Conservation (phyloP, 2,888 invertebrate genomes). For the Clitarchus hookeri region DNA sequence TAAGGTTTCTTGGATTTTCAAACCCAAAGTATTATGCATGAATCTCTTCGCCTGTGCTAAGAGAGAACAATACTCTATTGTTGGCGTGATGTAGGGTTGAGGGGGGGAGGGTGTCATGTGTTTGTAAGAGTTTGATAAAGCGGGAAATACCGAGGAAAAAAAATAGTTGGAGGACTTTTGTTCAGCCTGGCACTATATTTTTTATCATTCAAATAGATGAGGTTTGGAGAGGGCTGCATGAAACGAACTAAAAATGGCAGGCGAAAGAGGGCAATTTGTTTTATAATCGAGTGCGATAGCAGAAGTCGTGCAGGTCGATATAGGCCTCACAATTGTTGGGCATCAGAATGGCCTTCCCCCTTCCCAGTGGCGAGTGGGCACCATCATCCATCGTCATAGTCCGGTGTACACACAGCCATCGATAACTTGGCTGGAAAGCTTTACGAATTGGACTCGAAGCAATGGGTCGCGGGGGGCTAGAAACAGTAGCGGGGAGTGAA, state of each 20-base stretch:
- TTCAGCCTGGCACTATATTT: background rate
- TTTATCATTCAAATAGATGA: background rate
- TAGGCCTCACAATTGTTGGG: background rate
- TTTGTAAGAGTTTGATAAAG: too few relatives aligned
- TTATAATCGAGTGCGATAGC: background rate
- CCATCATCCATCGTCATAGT: background rate
- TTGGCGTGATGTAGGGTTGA: too few relatives aligned
- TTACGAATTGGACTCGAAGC: constrained; percentile 7
- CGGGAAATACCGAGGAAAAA: too few relatives aligned
- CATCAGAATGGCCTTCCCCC: background rate
- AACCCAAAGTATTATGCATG: too few relatives aligned
- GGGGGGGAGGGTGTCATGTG: too few relatives aligned
- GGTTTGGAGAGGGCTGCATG: background rate
- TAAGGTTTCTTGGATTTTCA: too few relatives aligned
- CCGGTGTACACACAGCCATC: background rate
- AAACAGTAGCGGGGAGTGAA: background rate
- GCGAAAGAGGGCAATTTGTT: background rate
- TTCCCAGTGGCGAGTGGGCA: background rate
- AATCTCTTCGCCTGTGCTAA: too few relatives aligned
- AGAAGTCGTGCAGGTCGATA: background rate
- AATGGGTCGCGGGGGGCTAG: background rate
- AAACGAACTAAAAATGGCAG: background rate
- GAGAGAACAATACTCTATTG: too few relatives aligned
- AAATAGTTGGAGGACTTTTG: background rate
- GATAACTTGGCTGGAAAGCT: background rate